Conservation (phyloP, 2,888 invertebrate species). For the Chorisops tibialis region DNA sequence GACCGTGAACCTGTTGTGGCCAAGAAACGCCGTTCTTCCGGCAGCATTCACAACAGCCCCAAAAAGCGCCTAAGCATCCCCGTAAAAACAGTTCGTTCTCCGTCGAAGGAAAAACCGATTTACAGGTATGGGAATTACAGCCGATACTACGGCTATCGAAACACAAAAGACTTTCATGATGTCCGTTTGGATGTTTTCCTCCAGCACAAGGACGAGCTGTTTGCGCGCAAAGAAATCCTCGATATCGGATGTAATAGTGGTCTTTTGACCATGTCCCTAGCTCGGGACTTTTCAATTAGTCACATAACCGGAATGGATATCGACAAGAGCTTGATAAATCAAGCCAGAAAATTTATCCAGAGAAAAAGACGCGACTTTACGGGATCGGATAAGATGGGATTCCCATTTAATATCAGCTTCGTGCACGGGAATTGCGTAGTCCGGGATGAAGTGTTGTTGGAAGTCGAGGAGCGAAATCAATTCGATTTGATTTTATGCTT, state of each 20-base stretch:
- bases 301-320: constrained; percentile 80
- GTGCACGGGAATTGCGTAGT: constrained; percentile 79
- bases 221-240: constrained; percentile 69
- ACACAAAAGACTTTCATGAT: constrained; percentile 65
- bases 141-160: constrained; percentile 80
- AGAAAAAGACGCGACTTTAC: constrained; percentile 26
- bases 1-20: neutral
- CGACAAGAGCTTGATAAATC: constrained; percentile 66
- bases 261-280: constrained; percentile 72
- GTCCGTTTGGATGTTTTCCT: constrained; percentile 64
- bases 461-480: constrained; percentile 65
- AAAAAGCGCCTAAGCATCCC: constrained; percentile 6
- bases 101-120: constrained; percentile 34
- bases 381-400: constrained; percentile 50
- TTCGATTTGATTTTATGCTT: constrained; percentile 81
- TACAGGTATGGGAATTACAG: constrained; percentile 49
- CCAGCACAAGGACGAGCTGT: constrained; percentile 60
- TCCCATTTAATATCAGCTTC: constrained; percentile 75
- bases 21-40: neutral
- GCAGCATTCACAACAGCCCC: neutral
- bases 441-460: constrained; percentile 68
- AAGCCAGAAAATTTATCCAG: constrained; percentile 37
- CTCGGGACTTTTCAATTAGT: constrained; percentile 65
- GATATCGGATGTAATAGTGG: constrained; percentile 91
- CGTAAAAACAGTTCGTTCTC: neutral